These are phyloP conservation scores for Drosophila persimilis DNA, from an alignment of 1,140 invertebrate genomes.

Conservation along the genomic window DNA sequence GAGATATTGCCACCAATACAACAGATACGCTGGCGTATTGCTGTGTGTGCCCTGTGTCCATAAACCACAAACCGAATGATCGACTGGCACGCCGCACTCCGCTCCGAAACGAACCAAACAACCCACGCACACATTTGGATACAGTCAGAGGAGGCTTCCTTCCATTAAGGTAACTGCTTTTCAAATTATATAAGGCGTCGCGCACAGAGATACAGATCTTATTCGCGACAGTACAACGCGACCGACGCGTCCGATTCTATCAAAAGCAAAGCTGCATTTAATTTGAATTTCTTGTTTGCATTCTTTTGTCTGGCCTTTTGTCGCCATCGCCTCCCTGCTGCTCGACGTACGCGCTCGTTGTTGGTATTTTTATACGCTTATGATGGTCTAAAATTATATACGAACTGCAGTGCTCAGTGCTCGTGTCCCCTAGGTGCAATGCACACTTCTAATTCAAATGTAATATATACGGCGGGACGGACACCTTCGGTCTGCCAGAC, in stretches of 20 bases:
- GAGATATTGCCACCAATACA: slow-evolving; percentile 4
- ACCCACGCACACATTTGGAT: too few relatives aligned
- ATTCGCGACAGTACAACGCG: slow-evolving; percentile 16
- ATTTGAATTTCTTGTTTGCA: slow-evolving; percentile 71
- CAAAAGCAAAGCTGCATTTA: slow-evolving; percentile 74
- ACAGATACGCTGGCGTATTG: slow-evolving; percentile 21
- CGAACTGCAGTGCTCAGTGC: slow-evolving; percentile 25
- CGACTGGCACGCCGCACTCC: background rate
- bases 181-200: slow-evolving; percentile 56
- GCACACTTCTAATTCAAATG: slow-evolving; percentile 76
- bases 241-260: slow-evolving; percentile 70
- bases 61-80: slow-evolving; percentile 1
- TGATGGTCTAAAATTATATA: slow-evolving; percentile 80
- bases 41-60: slow-evolving; percentile 1
- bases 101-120: too few relatives aligned
- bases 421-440: slow-evolving; percentile 62
- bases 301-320: slow-evolving; percentile 74
- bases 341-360: slow-evolving; percentile 47
- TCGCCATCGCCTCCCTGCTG: slow-evolving; percentile 14
- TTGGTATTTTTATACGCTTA: slow-evolving; percentile 71
- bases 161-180: slow-evolving; percentile 14
- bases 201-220: slow-evolving; percentile 6
- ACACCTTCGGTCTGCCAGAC: slow-evolving; percentile 43
- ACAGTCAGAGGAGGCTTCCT: too few relatives aligned
- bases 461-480: slow-evolving; percentile 63